Base-by-base conservation (phyloP, 2,113 vertebrate species). In the Mastomys coucha region DNA sequence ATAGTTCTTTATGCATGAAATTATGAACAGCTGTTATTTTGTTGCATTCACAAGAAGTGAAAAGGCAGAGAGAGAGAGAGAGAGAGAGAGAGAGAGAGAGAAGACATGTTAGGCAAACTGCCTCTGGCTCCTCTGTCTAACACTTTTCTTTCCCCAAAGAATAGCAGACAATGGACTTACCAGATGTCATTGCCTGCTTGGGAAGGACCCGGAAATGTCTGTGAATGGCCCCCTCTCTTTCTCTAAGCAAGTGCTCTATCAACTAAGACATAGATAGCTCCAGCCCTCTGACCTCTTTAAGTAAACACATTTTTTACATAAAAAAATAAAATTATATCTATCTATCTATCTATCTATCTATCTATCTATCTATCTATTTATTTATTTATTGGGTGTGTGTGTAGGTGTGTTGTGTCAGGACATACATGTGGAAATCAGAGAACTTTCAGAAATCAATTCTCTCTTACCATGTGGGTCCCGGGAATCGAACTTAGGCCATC, bases 1-100 rank as follows among this genome's bases (percentile, higher is more conserved):
- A 98, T 98, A 98, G 98, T 98, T 99, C 98, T 99, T 98, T 98
- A 98, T 99, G 98, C 98, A 98, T 98, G 98, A 98, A 98, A 98
- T 98, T 98, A 98, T 98, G 98, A 99, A 97, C 98, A 99, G 98
- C 98, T 99, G 98, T 98, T 98, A 98, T 98, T 98, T 98, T 98
- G 98, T 98, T 97, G 98, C 98, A 97, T 98, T 98, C 98, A 97
- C 97, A 96, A 98, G 98, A 98, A 98, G 98, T 98, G 98, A 98
- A 98, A 98, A 98, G 98, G 98, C 98, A 98, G 97, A 98, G 97
- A 39, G 70, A 98, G 98, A 94, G 94, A 98, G 98, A 98, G 98
- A 98, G 98, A 98, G 97, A 98, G 97, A 72, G 36, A 98, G 98
- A 94, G 94, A 98, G 98, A 98, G 98, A 98, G 98, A 98, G 97